phyloP scores from a whole-genome alignment of 1,140 invertebrate genomes.

The Lasioglossum baleicum region DNA sequence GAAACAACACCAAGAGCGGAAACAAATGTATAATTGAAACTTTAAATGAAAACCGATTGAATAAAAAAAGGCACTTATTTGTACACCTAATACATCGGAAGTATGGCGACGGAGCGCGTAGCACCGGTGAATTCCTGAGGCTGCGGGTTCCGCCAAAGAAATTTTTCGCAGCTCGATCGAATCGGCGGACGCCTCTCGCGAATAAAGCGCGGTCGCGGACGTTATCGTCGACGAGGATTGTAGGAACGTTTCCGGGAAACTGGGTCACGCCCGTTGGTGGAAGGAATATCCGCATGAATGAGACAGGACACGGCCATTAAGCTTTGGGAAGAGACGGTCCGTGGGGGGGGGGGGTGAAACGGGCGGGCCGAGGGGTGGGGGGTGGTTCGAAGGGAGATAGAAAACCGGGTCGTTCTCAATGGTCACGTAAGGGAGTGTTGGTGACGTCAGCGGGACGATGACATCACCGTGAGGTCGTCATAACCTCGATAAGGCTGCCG shows the following conservation, averaged over 20 bases:
- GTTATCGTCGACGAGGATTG: slow-evolving; percentile 14
- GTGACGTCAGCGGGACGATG: slow-evolving; percentile 64
- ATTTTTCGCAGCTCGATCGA: too few species aligned
- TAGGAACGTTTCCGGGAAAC: slow-evolving; percentile 21
- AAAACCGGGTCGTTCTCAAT: slow-evolving; percentile 64
- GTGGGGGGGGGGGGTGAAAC: slow-evolving; percentile 16
- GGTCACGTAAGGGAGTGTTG: slow-evolving; percentile 61
- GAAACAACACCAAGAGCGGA: too few species aligned
- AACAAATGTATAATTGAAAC: too few species aligned
- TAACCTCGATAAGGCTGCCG: slow-evolving; percentile 44
- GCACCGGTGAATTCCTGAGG: too few species aligned
- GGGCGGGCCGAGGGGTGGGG: neutral
- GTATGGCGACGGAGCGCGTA: too few species aligned
- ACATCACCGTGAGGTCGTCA: slow-evolving; percentile 68
- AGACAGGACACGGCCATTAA: slow-evolving; percentile 73
- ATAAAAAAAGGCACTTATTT: too few species aligned
- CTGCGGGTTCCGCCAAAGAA: too few species aligned
- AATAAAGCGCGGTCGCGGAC: slow-evolving; percentile 8
- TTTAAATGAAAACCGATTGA: too few species aligned
- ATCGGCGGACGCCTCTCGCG: neutral
- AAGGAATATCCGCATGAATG: slow-evolving; percentile 74
- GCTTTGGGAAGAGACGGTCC: slow-evolving; percentile 54
- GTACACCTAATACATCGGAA: too few species aligned
- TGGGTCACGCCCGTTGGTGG: slow-evolving; percentile 36
- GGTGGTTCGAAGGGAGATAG: slow-evolving; percentile 48